Conservation (phyloP, 2,113 vertebrate genomes). For the Maccullochella peelii region DNA sequence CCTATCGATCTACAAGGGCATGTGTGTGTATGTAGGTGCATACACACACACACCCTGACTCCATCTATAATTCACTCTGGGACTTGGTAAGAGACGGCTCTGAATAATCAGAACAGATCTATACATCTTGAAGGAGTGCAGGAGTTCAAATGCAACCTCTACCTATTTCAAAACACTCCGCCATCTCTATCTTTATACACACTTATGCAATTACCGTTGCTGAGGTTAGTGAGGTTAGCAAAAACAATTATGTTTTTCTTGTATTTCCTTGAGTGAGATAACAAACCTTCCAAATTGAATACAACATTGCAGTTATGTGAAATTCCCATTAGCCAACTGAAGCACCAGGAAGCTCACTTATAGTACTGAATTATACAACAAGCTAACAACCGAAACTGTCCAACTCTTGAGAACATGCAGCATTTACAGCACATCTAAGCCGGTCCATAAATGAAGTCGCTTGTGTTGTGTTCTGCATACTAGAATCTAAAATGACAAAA, state of each 20-base stretch:
- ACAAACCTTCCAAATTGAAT: background rate
- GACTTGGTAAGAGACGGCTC: slow-evolving; percentile 67
- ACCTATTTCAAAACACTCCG: background rate
- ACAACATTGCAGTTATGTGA: background rate
- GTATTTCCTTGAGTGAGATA: background rate
- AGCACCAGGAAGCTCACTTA: slow-evolving; percentile 1
- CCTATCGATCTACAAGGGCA: slow-evolving; percentile 76
- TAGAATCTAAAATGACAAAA: background rate
- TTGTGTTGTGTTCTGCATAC: background rate
- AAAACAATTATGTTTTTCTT: background rate
- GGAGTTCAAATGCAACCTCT: slow-evolving; percentile 6
- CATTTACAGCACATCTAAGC: background rate
- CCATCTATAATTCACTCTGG: slow-evolving; percentile 69
- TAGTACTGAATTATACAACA: background rate
- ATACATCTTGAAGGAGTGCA: slow-evolving; percentile 66
- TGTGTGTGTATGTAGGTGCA: background rate
- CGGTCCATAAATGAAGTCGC: background rate
- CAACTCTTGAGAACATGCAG: background rate
- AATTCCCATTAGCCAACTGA: background rate
- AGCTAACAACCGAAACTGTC: background rate
- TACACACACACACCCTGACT: slow-evolving; percentile 8
- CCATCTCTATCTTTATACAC: background rate
- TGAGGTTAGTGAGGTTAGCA: too few species aligned
- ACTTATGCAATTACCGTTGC: background rate
- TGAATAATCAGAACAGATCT: slow-evolving; percentile 74